Evolutionary conservation across 2,797 vertebrate species (phyloP).

Genomic region (Rhincodon typus): DNA sequence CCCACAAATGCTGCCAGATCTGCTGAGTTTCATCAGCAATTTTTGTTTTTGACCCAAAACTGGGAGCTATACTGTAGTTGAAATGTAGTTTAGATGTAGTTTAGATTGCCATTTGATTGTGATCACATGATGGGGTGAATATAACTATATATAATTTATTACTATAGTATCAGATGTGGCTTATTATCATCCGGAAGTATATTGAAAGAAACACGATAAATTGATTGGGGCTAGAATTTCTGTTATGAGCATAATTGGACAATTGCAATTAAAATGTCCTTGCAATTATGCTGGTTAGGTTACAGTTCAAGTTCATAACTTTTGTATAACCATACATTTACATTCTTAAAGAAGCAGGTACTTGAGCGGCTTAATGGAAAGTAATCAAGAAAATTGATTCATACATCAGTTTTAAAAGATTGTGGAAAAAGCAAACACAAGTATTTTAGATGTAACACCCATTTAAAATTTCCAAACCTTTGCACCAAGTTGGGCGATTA

Average conservation of each 20-base stretch:
- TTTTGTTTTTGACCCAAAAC: too few relatives aligned
- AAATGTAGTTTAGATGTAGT: neutral
- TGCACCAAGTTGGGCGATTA: neutral
- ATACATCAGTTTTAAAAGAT: too few relatives aligned
- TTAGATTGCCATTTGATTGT: neutral
- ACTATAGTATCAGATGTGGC: neutral
- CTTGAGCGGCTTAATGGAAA: too few relatives aligned
- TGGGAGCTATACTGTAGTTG: neutral
- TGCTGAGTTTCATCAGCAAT: too few relatives aligned
- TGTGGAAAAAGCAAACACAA: too few relatives aligned
- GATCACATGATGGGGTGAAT: neutral
- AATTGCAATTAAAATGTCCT: neutral
- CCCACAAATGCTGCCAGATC: too few relatives aligned
- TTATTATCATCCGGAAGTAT: neutral
- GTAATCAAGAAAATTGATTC: too few relatives aligned
- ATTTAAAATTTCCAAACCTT: neutral
- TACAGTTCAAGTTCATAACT: too few relatives aligned
- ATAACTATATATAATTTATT: neutral
- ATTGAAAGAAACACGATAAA: neutral
- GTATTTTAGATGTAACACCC: neutral
- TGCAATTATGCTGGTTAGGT: too few relatives aligned
- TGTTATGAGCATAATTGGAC: neutral
- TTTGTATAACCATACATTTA: too few relatives aligned
- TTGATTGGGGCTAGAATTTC: neutral
- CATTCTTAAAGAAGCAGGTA: too few relatives aligned